Evolutionary conservation across 2,888 invertebrate species (phyloP), one percentile per base, ranked within the genome.

Genomic region (Mamestra brassicae): DNA sequence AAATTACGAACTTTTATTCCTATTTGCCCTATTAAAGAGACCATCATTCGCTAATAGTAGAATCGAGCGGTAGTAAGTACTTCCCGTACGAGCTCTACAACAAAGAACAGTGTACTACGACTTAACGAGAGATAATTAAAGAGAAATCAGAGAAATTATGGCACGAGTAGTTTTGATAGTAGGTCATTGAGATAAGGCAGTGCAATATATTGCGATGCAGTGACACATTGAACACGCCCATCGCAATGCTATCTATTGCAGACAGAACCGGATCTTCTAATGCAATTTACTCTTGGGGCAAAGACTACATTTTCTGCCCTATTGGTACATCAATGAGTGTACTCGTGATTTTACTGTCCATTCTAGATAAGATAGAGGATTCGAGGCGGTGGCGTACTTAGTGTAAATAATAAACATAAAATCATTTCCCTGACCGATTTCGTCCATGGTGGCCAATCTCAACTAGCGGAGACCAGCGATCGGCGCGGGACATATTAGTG

Each of bases 181-280:
- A 54, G 78, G 78, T 63, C 74, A 26, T n/a, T 45, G 7, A 67
- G 78, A 78, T 78, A 79, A 79, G 7, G 0, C 1, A 42, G 47
- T 26, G 38, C 45, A 57, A 65, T 65, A 55, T 65, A 78, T 65
- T 61, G 71, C 60, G 55, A 52, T 52, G 73, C 26, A 61, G 26
- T 74, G 66, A 74, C 74, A 73, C 38, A 58, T 47, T 67, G 38
- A 26, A 67, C 62, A 78, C 63, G 26, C 66, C 66, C 74, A 42
- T 67, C 47, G 13, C 47, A 47, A 47, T 7, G 52, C 52, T 52
- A 71, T 58, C 71, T 42, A 11, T 10, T 47, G 26, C 50, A 50
- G 36, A 64, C 66, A 50, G 58, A 72, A 15, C 58, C 50, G 71
- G 71, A 71, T 65, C 50, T 52, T 52, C 52, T 52, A 52, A 2